phyloP scores from a whole-genome alignment of 2,888 invertebrate genomes.

The Lasioglossum lativentre region DNA sequence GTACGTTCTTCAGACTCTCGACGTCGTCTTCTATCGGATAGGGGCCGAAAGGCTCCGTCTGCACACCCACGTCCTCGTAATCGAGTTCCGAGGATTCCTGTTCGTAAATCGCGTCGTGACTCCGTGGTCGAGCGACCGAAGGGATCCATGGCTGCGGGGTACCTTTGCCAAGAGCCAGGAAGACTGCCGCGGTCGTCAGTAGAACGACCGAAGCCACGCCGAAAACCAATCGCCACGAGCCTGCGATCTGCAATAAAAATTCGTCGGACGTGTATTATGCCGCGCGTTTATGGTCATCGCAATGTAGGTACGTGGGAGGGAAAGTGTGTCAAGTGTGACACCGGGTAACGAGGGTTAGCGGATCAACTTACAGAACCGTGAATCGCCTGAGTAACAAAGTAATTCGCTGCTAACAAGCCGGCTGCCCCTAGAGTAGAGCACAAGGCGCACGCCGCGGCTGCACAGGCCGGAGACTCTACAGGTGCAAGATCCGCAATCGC shows the following conservation, averaged over 20 bases:
- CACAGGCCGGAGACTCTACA: conserved; percentile 83
- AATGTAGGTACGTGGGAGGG: background rate
- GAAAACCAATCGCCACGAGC: conserved; percentile 87
- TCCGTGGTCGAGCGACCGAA: conserved; percentile 82
- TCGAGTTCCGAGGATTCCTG: conserved; percentile 82
- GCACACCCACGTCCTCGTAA: conserved; percentile 83
- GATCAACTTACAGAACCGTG: conserved; percentile 86
- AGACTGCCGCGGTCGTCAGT: conserved; percentile 86
- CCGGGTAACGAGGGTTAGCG: background rate
- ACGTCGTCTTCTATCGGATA: conserved; percentile 77
- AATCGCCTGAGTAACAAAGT: conserved; percentile 87
- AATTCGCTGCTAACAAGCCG: conserved; percentile 86
- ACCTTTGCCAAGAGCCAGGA: conserved; percentile 87
- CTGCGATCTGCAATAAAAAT: conserved; percentile 84
- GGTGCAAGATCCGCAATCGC: conserved; percentile 88
- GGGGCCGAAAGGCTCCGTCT: conserved; percentile 81
- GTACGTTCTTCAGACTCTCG: conserved; percentile 74
- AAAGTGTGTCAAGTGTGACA: background rate
- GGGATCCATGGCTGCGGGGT: conserved; percentile 87
- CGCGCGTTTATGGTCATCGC: background rate
- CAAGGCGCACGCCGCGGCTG: conserved; percentile 83
- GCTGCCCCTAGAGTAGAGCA: conserved; percentile 87
- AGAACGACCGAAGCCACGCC: conserved; percentile 87
- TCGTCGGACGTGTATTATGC: background rate
- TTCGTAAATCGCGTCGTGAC: conserved; percentile 83